Percentiles rank a stretch among this genome's conserved stretches.
phyloP scores from a whole-genome alignment of 2,113 vertebrate genomes.

The Cyphotilapia sp. region DNA sequence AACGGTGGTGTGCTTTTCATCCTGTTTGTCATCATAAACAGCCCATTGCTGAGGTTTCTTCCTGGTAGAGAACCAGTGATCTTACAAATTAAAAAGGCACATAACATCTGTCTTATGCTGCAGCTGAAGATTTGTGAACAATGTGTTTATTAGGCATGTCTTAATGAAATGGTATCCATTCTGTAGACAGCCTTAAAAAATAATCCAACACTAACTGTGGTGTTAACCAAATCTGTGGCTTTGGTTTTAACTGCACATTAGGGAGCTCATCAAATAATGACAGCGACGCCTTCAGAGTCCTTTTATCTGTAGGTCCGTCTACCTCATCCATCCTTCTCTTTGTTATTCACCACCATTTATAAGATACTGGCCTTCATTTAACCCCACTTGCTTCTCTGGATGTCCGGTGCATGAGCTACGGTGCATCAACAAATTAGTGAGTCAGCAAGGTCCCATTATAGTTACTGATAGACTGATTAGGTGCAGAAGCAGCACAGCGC shows the following conservation, averaged over 20 bases:
- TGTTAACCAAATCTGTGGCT: not conserved
- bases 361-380: not conserved
- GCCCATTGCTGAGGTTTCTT: not conserved
- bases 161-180: not conserved
- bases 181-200: not conserved
- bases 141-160: not conserved
- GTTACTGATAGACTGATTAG: slow-evolving; percentile 17
- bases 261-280: not conserved
- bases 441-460: slow-evolving; percentile 28
- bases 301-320: not conserved
- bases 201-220: not conserved
- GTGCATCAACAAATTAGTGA: slow-evolving; percentile 25
- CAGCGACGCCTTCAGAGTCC: not conserved
- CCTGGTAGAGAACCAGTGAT: not conserved
- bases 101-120: not conserved
- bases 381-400: not conserved
- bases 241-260: not conserved
- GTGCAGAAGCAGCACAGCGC: not conserved
- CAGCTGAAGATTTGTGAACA: not conserved
- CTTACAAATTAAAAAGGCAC: not conserved
- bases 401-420: not conserved
- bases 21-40: not conserved
- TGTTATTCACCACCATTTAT: not conserved
- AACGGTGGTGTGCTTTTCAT: not conserved
- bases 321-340: not conserved